phyloP scores from a whole-genome alignment of 2,888 invertebrate genomes.

The Eupithecia inturbata region DNA sequence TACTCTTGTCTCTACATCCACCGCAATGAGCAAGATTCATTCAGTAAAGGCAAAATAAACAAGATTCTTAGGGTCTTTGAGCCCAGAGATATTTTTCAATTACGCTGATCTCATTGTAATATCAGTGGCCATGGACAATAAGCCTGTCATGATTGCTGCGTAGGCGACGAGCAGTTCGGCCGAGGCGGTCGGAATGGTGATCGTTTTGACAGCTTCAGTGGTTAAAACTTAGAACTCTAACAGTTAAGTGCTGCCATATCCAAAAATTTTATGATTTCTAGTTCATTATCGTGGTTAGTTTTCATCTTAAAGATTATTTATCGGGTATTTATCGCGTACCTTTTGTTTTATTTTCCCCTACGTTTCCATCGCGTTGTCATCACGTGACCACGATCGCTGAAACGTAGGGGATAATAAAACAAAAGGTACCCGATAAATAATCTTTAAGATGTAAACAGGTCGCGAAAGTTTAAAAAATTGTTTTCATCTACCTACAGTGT shows the following conservation, averaged over 20 bases:
- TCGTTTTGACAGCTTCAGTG: conserved; percentile 13
- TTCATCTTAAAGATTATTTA: too few species aligned
- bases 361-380: too few species aligned
- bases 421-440: too few species aligned
- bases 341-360: too few species aligned
- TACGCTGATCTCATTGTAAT: conserved; percentile 36
- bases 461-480: too few species aligned
- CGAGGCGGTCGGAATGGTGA: conserved; percentile 3
- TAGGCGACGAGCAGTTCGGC: conserved; percentile 59
- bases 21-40: conserved; percentile 2
- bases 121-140: conserved; percentile 55
- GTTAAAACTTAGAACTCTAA: not conserved
- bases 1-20: not conserved
- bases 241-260: not conserved
- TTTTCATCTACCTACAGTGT: not conserved
- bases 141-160: conserved; percentile 64
- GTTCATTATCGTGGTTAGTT: not conserved
- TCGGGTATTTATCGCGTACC: too few species aligned
- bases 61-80: conserved; percentile 39
- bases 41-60: conserved; percentile 11
- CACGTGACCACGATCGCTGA: too few species aligned
- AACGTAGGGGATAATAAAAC: too few species aligned
- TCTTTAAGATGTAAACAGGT: too few species aligned
- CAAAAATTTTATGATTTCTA: not conserved
- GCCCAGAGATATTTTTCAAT: conserved; percentile 31